These are phyloP conservation scores for Alloplasta piceator DNA, from an alignment of 2,888 invertebrate genomes.

Conservation along the genomic window DNA sequence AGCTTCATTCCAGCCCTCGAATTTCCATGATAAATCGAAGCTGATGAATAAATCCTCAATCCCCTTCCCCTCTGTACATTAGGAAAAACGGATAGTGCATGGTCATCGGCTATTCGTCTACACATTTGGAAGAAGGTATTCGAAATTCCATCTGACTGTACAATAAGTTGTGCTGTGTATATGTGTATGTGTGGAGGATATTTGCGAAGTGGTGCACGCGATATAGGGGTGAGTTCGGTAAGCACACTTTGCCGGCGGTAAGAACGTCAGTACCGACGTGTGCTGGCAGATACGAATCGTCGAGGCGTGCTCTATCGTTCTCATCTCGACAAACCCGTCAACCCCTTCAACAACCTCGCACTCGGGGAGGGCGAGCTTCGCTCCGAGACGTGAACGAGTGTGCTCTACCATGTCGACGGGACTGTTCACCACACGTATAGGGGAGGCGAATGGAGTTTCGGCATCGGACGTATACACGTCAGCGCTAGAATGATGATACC, in stretches of 20 bases:
- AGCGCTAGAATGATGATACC: not conserved
- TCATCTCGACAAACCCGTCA: conserved; percentile 76
- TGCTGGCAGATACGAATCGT: conserved; percentile 78
- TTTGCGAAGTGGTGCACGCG: not conserved
- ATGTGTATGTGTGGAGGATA: conserved; percentile 6
- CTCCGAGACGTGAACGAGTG: conserved; percentile 57
- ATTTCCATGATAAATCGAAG: no score
- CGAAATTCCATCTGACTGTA: no score
- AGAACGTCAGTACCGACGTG: conserved; percentile 44
- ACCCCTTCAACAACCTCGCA: conserved; percentile 74
- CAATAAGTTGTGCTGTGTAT: no score
- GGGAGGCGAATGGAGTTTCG: conserved; percentile 22
- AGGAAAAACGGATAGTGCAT: no score
- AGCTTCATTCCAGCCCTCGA: no score
- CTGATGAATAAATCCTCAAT: no score
- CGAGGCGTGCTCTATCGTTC: conserved; percentile 80
- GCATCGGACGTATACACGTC: conserved; percentile 26
- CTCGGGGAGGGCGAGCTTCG: conserved; percentile 10
- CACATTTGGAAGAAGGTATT: no score
- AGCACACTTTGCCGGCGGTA: conserved; percentile 30
- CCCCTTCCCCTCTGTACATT: no score
- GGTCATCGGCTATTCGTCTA: no score
- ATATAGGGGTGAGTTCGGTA: not conserved
- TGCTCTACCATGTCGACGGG: conserved; percentile 35
- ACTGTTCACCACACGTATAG: not conserved